These are phyloP conservation scores for Tapera naevia DNA, from an alignment of 2,797 vertebrate genomes.

Conservation along the genomic window DNA sequence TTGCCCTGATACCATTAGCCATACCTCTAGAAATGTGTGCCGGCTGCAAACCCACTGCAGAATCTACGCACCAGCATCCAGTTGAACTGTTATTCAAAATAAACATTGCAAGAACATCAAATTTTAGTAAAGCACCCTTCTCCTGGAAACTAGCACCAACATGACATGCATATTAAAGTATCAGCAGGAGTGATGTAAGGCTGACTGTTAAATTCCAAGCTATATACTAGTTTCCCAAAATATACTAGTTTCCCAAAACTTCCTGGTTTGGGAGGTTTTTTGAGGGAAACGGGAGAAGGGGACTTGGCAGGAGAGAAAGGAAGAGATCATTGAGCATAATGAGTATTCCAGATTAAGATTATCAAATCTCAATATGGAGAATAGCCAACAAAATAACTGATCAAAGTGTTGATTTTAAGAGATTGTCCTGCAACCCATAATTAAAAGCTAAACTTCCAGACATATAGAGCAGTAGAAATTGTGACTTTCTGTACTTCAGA, in stretches of 20 bases:
- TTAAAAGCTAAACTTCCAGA: background rate
- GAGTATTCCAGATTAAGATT: background rate
- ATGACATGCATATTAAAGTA: background rate
- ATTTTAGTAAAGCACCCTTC: background rate
- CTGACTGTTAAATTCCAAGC: background rate
- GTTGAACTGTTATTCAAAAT: background rate
- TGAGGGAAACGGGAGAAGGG: accelerated
- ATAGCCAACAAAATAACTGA: background rate
- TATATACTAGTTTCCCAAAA: background rate
- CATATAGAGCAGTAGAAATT: background rate
- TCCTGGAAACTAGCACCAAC: background rate
- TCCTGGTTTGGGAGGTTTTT: background rate
- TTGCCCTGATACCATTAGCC: background rate
- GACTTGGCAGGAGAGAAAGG: background rate
- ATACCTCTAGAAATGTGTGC: background rate
- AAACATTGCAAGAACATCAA: background rate
- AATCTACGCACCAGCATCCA: background rate
- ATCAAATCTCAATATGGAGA: background rate
- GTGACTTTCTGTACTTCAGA: background rate
- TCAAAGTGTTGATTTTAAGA: background rate
- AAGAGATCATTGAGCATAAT: background rate
- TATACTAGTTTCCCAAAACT: background rate
- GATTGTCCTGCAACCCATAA: background rate
- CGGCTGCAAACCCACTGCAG: background rate
- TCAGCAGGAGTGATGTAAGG: background rate